These are phyloP conservation scores for Pogonocichla stellata DNA, from an alignment of 2,113 vertebrate genomes.

Conservation along the genomic window DNA sequence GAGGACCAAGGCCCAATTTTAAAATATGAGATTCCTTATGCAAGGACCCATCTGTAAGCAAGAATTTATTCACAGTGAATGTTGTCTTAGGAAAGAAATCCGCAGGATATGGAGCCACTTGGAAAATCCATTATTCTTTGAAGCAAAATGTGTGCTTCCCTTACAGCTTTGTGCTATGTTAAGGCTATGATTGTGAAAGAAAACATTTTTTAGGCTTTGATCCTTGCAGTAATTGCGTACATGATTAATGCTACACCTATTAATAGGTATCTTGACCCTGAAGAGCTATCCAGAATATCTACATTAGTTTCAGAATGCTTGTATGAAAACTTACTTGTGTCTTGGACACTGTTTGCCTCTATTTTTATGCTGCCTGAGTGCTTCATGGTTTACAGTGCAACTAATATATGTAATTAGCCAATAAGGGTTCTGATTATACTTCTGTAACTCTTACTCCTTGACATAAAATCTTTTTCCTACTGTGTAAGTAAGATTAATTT, in stretches of 20 bases:
- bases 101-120: background rate
- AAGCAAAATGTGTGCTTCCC: background rate
- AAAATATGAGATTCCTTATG: background rate
- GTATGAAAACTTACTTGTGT: background rate
- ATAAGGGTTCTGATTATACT: background rate
- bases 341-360: background rate
- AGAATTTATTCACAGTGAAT: background rate
- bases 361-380: background rate
- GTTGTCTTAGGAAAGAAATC: background rate
- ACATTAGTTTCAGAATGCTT: background rate
- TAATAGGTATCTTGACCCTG: background rate
- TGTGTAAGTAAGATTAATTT: slow-evolving; percentile 44
- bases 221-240: background rate
- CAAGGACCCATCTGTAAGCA: background rate
- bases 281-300: background rate
- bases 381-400: background rate
- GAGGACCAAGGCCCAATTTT: background rate
- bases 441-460: slow-evolving; percentile 20
- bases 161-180: background rate
- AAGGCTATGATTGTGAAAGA: background rate
- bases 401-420: slow-evolving; percentile 2
- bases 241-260: background rate
- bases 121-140: background rate
- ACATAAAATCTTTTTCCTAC: slow-evolving; percentile 32
- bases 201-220: background rate